Evolutionary conservation across 2,888 invertebrate genomes (phyloP).

Genomic region (Drosophila prolongata): DNA sequence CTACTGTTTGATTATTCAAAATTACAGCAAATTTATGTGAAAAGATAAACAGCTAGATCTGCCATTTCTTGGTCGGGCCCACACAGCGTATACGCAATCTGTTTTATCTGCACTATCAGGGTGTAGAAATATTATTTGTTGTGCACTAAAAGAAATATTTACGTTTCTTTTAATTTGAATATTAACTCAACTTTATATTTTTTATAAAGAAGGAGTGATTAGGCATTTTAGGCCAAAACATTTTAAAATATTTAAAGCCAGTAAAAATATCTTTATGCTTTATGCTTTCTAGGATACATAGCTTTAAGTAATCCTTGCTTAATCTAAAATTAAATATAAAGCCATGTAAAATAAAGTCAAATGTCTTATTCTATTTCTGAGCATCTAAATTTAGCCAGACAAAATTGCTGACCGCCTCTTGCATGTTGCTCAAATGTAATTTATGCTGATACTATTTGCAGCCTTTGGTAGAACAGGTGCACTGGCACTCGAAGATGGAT

Average conservation of each 20-base stretch:
- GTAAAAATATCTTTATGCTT: too few species aligned
- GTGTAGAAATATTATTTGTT: neutral
- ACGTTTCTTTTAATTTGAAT: too few species aligned
- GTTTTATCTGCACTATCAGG: neutral
- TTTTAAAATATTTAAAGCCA: too few species aligned
- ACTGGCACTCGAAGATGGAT: constrained; percentile 46
- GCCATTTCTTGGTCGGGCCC: neutral
- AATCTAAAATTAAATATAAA: neutral
- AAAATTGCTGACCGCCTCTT: constrained; percentile 48
- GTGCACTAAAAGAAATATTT: neutral
- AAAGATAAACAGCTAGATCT: constrained; percentile 12
- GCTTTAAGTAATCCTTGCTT: too few species aligned
- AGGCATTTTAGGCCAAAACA: too few species aligned
- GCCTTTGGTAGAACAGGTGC: constrained; percentile 54
- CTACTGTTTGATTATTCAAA: constrained; percentile 9
- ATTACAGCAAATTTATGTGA: constrained; percentile 6
- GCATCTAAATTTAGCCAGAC: constrained; percentile 15
- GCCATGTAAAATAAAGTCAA: neutral
- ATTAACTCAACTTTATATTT: too few species aligned
- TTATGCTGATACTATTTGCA: constrained; percentile 26
- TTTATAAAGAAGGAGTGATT: too few species aligned
- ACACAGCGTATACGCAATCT: constrained; percentile 51
- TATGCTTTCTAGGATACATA: too few species aligned
- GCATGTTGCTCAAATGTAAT: constrained; percentile 61
- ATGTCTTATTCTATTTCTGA: neutral